These are phyloP conservation scores for Bembecia ichneumoniformis DNA, from an alignment of 2,888 invertebrate genomes.

Conservation along the genomic window DNA sequence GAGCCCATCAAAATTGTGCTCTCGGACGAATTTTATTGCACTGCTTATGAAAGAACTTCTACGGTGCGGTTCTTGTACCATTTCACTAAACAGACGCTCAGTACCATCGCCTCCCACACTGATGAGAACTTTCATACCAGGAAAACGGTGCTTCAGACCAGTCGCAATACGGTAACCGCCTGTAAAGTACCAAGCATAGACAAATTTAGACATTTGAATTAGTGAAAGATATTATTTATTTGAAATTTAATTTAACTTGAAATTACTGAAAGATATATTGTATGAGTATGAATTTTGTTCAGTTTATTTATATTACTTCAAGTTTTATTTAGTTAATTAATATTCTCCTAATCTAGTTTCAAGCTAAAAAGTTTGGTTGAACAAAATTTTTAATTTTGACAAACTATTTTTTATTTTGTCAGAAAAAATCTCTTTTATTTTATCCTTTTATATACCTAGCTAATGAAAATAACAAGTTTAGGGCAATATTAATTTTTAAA, in stretches of 20 bases:
- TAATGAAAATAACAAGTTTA: too few relatives aligned
- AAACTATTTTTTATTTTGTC: too few relatives aligned
- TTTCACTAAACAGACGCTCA: conserved; percentile 72
- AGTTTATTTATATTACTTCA: too few relatives aligned
- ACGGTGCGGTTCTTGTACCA: conserved; percentile 71
- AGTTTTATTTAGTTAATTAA: too few relatives aligned
- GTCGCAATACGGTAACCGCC: conserved; percentile 81
- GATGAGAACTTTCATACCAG: conserved; percentile 78
- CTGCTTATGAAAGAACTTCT: conserved; percentile 75
- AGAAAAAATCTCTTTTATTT: too few relatives aligned
- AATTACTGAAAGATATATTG: neutral
- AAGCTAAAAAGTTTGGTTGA: too few relatives aligned
- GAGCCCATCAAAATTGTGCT: conserved; percentile 84
- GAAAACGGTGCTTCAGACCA: conserved; percentile 77
- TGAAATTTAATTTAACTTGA: neutral
- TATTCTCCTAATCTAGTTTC: too few relatives aligned
- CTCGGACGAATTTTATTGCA: conserved; percentile 74
- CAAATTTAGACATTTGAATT: neutral
- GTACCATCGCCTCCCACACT: conserved; percentile 81
- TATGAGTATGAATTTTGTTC: too few relatives aligned
- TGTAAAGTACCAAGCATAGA: conserved; percentile 36
- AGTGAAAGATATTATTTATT: neutral
- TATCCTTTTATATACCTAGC: too few relatives aligned
- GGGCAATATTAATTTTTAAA: too few relatives aligned
- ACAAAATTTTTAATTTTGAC: too few relatives aligned